Percentiles rank a stretch among this genome's conserved stretches.
phyloP scores from a whole-genome alignment of 2,797 vertebrate genomes.

The Cyprinodon diabolis region DNA sequence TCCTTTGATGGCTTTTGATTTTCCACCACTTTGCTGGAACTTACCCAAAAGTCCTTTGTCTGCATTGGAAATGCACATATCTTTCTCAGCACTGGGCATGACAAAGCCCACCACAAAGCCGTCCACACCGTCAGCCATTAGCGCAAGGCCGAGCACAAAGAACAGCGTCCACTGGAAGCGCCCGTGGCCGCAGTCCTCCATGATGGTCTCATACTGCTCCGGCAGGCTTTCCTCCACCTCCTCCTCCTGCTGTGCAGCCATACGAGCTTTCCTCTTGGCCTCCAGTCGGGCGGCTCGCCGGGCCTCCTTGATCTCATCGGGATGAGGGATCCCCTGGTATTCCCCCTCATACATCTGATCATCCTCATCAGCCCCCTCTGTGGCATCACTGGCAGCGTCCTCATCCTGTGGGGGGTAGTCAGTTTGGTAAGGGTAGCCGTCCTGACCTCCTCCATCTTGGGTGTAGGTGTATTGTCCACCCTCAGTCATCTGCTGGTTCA shows the following conservation, averaged over 20 bases:
- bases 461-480: conserved; percentile 79
- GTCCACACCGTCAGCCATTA: conserved; percentile 98
- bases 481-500: conserved; percentile 78
- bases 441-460: conserved; percentile 79
- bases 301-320: conserved; percentile 90
- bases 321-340: conserved; percentile 96
- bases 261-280: conserved; percentile 83
- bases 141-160: conserved; percentile 89
- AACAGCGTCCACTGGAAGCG: conserved; percentile 98
- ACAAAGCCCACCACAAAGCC: conserved; percentile 96
- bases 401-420: conserved; percentile 87
- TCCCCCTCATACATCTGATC: conserved; percentile 97
- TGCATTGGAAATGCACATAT: conserved; percentile 96
- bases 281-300: conserved; percentile 82
- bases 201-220: conserved; percentile 95
- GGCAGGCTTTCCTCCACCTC: conserved; percentile 91
- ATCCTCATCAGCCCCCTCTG: conserved; percentile 94
- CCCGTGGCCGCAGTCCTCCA: conserved; percentile 95
- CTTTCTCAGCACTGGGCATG: conserved; percentile 96
- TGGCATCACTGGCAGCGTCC: conserved; percentile 92
- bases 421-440: conserved; percentile 84
- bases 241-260: conserved; percentile 83
- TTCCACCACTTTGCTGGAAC: conserved; percentile 51
- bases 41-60: conserved; percentile 97
- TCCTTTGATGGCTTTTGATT: neutral